phyloP scores from a whole-genome alignment of 2,888 invertebrate genomes.

The Dione juno region DNA sequence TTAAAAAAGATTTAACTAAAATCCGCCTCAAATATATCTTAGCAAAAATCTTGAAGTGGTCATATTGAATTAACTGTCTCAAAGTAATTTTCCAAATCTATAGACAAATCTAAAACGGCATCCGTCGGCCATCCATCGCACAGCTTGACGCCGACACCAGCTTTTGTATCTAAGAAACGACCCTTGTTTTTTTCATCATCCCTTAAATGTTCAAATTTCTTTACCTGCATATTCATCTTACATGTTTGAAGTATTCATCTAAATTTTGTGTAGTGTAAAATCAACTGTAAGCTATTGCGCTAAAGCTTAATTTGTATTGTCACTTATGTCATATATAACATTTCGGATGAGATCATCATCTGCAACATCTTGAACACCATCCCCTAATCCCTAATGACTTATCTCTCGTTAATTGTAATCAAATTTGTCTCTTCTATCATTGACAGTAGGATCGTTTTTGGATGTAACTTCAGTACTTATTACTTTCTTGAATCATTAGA shows the following conservation, averaged over 20 bases:
- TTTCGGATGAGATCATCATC: conserved; percentile 50
- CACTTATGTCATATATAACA: conserved; percentile 49
- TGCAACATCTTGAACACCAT: conserved; percentile 81
- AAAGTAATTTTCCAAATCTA: conserved; percentile 70
- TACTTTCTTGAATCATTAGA: conserved; percentile 55
- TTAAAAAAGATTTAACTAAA: conserved; percentile 42
- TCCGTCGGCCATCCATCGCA: conserved; percentile 77
- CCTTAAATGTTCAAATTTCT: conserved; percentile 81
- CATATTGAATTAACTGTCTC: conserved; percentile 76
- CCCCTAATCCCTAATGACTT: conserved; percentile 76
- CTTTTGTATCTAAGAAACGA: conserved; percentile 78
- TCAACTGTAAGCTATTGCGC: conserved; percentile 47
- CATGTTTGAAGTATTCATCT: conserved; percentile 46
- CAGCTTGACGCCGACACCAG: conserved; percentile 79
- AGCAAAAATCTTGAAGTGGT: conserved; percentile 65
- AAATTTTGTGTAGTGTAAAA: conserved; percentile 36
- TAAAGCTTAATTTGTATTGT: conserved; percentile 49
- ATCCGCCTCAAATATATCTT: conserved; percentile 49
- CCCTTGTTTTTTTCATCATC: conserved; percentile 81
- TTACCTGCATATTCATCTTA: conserved; percentile 71
- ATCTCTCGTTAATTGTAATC: conserved; percentile 58
- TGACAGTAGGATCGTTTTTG: conserved; percentile 54
- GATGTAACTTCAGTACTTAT: conserved; percentile 47
- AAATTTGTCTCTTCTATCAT: conserved; percentile 55
- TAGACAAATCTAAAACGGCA: conserved; percentile 76